These are phyloP conservation scores for Mycogona germanica DNA, from an alignment of 2,888 invertebrate species.

Conservation along the genomic window DNA sequence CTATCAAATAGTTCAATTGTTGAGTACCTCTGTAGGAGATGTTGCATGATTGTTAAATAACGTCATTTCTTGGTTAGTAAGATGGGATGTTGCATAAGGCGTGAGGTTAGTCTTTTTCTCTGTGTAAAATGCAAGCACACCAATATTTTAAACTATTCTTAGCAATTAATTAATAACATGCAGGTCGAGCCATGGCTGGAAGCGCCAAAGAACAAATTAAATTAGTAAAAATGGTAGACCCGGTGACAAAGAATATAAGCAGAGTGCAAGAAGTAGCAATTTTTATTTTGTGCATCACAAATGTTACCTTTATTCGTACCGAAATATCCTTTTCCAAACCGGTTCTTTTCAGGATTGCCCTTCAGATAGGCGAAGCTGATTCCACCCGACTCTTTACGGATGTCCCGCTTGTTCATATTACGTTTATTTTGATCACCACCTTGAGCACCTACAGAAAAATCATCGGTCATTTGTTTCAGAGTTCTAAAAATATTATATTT, in stretches of 20 bases:
- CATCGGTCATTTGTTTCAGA: background rate
- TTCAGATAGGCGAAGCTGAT: conserved; percentile 11
- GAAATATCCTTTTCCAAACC: conserved; percentile 9
- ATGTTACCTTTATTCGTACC: conserved; percentile 1
- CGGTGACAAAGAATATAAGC: too few species aligned
- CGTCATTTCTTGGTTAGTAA: conserved; percentile 16
- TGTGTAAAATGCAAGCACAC: background rate
- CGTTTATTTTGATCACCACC: conserved; percentile 5
- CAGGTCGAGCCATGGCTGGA: background rate
- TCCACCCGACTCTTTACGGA: background rate
- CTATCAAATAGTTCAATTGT: too few species aligned
- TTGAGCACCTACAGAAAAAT: conserved; percentile 5
- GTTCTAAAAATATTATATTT: background rate
- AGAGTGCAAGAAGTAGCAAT: too few species aligned
- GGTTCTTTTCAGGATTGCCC: conserved; percentile 9
- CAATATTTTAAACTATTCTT: background rate
- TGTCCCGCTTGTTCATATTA: background rate
- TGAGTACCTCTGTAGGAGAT: conserved; percentile 11
- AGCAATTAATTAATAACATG: too few species aligned
- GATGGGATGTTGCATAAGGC: conserved; percentile 14
- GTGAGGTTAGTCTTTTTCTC: conserved; percentile 12
- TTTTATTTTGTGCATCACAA: too few species aligned
- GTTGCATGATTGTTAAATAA: conserved; percentile 14
- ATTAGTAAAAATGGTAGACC: too few species aligned
- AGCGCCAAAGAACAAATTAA: too few species aligned